Evolutionary conservation across 2,888 invertebrate genomes (phyloP), one percentile per base, ranked within the genome.

Genomic region (Oligia strigilis): DNA sequence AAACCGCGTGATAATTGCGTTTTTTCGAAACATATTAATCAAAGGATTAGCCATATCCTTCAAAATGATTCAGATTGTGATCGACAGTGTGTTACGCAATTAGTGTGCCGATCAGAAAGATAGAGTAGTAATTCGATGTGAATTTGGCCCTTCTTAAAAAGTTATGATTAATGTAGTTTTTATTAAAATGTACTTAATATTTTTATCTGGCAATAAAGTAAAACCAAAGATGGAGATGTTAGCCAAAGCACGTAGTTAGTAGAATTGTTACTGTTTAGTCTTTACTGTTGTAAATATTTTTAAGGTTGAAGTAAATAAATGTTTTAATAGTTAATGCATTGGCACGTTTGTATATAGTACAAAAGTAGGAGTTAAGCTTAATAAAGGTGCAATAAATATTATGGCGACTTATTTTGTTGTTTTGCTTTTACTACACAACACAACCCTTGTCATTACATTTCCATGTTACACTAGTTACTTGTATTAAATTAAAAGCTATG

Each of bases 281-380:
- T 81, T 87, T 23, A 76, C 91, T 90, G 92, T 93, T 96, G 95
- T 96, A 96, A 94, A 95, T 96, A 95, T 94, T 89, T 90, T 92
- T 93, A 92, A 92, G 92, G 85, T 91, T 91, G 89, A 92, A 91
- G 83, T 90, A 91, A 93, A 93, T 94, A 91, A 93, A 93, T 94
- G 93, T 93, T 92, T 90, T 92, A 90, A 88, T 94, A 92, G 92
- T 93, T 93, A 91, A 89, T 92, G 89, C 88, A 88, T 89, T 84
- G 85, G 94, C 96, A 96, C 95, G 91, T 94, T 95, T 96, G 96
- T 97, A 96, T 92, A 96, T 96, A 96, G 94, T 95, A 95, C 94
- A 94, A 95, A 93, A 84, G 89, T 94, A 93, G 91, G 88, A 89
- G 67, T 75, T 90, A 90, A 92, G 92, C 91, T 92, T 90, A 95